Evolutionary conservation across 2,113 vertebrate species (phyloP).

Genomic region (Hippocampus barbouri): DNA sequence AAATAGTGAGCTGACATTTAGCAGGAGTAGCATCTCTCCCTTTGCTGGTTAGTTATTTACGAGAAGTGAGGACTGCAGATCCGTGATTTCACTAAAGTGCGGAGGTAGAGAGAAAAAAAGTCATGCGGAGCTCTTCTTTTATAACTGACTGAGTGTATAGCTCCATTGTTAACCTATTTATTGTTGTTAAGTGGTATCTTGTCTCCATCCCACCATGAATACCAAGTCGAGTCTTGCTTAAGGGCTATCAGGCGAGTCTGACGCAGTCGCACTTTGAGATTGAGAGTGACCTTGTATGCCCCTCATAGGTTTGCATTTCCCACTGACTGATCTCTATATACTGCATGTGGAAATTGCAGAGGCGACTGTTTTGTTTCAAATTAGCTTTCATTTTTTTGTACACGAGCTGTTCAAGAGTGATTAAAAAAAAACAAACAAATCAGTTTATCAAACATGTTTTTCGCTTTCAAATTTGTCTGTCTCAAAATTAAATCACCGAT

Average conservation of each 20-base stretch:
- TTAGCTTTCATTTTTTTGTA: conserved; percentile 1
- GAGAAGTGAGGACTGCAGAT: background rate
- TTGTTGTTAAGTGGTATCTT: background rate
- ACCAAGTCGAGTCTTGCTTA: background rate
- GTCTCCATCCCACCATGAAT: background rate
- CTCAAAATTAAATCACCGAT: conserved; percentile 41
- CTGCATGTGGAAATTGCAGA: conserved; percentile 10
- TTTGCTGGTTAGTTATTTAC: background rate
- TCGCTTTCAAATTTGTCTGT: conserved; percentile 23
- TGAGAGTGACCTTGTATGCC: conserved; percentile 10
- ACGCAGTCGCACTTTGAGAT: background rate
- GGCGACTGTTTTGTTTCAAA: background rate
- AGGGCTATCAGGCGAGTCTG: background rate
- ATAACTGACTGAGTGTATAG: background rate
- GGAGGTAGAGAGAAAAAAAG: background rate
- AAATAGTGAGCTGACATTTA: conserved; percentile 1
- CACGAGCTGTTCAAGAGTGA: conserved; percentile 29
- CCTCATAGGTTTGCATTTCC: conserved; percentile 4
- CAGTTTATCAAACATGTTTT: conserved; percentile 38
- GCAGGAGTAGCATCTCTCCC: background rate
- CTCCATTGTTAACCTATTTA: background rate
- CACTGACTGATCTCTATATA: conserved; percentile 13
- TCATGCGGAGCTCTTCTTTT: background rate
- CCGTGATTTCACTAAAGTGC: background rate
- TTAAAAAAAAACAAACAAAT: conserved; percentile 36